A percentile compares a stretch with the other conserved stretches of the same genome.
phyloP scores from a whole-genome alignment of 2,113 vertebrate genomes.

The Nibea coibor region DNA sequence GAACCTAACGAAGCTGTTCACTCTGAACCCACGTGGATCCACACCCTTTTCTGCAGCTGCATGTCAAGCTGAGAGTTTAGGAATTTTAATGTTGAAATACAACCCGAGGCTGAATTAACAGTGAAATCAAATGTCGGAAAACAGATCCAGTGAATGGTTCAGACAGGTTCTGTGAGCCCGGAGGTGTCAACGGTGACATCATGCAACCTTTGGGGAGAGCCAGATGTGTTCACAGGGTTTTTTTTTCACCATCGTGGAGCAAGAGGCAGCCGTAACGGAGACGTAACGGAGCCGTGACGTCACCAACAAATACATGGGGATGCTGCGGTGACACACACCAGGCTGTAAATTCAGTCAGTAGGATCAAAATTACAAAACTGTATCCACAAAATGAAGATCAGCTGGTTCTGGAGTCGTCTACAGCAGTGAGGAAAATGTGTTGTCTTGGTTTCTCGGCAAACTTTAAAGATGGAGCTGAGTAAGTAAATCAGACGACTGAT shows the following conservation, averaged over 20 bases:
- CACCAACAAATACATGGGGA: neutral
- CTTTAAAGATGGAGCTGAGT: too few species aligned
- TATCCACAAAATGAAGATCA: too few species aligned
- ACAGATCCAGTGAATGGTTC: neutral
- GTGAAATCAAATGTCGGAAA: constrained; percentile 5
- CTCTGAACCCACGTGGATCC: neutral
- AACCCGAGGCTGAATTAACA: neutral
- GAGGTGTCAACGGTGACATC: neutral
- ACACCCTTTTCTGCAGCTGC: neutral
- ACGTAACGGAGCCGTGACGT: neutral
- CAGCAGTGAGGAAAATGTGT: too few species aligned
- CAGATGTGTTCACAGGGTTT: neutral
- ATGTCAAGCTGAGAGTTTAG: neutral
- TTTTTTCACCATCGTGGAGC: too few species aligned
- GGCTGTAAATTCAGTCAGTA: too few species aligned
- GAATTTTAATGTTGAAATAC: neutral
- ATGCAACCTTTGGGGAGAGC: neutral
- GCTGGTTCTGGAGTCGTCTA: too few species aligned
- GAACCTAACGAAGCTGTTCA: neutral
- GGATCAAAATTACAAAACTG: too few species aligned
- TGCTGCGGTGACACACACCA: too few species aligned
- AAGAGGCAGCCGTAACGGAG: too few species aligned
- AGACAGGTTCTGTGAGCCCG: neutral
- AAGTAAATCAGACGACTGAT: too few species aligned
- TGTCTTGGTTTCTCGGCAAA: too few species aligned